Conservation (phyloP, 2,797 vertebrate genomes). For the Danio aesculapii region DNA sequence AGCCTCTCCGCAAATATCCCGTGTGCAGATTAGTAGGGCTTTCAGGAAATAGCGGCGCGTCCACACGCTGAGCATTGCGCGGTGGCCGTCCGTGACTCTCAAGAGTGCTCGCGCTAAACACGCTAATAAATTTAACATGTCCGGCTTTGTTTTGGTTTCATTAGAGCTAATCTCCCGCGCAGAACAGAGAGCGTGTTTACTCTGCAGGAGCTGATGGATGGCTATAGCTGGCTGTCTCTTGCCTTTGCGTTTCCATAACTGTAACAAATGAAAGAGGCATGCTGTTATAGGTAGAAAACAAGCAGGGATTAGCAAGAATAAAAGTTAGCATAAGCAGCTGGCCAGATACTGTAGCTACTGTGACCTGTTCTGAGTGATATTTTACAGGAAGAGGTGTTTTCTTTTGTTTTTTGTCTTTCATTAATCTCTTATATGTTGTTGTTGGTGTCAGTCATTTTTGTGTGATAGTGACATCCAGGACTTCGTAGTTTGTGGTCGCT, state of each 20-base stretch:
- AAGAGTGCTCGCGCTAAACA: slow-evolving; percentile 75
- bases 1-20: slow-evolving; percentile 87
- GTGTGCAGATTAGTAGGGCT: slow-evolving; percentile 77
- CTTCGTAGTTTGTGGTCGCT: not conserved
- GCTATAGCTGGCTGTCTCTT: slow-evolving; percentile 71
- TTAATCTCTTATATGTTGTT: slow-evolving; percentile 29
- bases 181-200: slow-evolving; percentile 82
- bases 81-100: slow-evolving; percentile 70
- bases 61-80: slow-evolving; percentile 80
- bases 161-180: slow-evolving; percentile 84
- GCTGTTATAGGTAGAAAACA: slow-evolving; percentile 33
- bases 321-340: slow-evolving; percentile 15
- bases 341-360: slow-evolving; percentile 8
- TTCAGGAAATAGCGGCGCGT: slow-evolving; percentile 80
- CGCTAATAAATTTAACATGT: slow-evolving; percentile 88
- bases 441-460: slow-evolving; percentile 20
- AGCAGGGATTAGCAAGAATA: not conserved
- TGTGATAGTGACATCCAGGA: not conserved
- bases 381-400: slow-evolving; percentile 16
- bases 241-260: slow-evolving; percentile 75
- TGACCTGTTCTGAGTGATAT: slow-evolving; percentile 3
- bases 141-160: slow-evolving; percentile 88
- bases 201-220: slow-evolving; percentile 81
- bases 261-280: slow-evolving; percentile 51
- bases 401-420: not conserved